Evolutionary conservation across 2,797 vertebrate species (phyloP).

Genomic region (Periparus ater): DNA sequence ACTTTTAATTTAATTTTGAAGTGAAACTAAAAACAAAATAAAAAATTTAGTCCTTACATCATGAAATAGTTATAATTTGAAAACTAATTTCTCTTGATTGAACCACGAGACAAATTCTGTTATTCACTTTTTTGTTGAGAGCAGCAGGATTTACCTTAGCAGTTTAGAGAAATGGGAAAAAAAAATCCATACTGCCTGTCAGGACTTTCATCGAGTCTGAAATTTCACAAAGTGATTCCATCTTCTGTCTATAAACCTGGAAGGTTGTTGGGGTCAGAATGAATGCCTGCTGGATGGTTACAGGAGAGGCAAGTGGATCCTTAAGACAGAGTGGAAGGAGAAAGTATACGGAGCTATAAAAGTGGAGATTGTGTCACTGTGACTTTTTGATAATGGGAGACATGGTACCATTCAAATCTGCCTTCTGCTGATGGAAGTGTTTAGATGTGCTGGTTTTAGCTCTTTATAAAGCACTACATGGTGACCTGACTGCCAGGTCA

Average conservation of each 20-base stretch:
- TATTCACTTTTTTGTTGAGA: not conserved
- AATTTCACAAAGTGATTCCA: not conserved
- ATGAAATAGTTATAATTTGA: not conserved
- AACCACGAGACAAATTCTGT: not conserved
- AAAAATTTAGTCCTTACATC: not conserved
- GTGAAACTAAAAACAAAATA: not conserved
- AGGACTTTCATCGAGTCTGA: not conserved
- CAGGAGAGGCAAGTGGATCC: not conserved
- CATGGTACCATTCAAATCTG: not conserved
- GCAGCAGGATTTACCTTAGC: not conserved
- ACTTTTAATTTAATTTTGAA: not conserved
- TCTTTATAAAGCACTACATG: not conserved
- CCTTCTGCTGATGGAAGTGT: not conserved
- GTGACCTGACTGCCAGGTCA: not conserved
- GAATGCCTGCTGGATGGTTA: not conserved
- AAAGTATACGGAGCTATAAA: not conserved
- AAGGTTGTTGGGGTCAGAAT: not conserved
- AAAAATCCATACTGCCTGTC: not conserved
- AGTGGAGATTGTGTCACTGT: not conserved
- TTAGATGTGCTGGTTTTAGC: not conserved
- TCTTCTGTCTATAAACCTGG: not conserved
- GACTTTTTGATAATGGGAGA: not conserved
- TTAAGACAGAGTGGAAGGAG: not conserved
- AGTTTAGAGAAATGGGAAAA: not conserved
- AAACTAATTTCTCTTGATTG: not conserved